Evolutionary conservation across 2,797 vertebrate species (phyloP), one percentile per base, ranked within the genome.

Genomic region (Poeciliopsis infans): DNA sequence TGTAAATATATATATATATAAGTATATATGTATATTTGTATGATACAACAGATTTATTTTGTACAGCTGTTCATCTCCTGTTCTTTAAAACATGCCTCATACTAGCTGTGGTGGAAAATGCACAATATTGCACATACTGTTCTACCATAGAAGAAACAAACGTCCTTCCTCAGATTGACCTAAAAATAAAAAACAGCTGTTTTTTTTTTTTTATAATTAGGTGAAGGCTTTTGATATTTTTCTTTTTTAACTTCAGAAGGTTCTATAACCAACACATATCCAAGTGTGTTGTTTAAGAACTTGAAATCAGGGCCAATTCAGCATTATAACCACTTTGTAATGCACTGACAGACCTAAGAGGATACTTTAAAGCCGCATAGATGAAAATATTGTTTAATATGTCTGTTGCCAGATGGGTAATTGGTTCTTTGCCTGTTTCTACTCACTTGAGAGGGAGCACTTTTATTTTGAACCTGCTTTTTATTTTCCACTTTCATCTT

Each of bases 21-120:
- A 31, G 31, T 47, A 20, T 91, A 23, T 91, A 12, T 91, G 85
- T 87, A 89, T 77, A 86, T 86, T 87, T 90, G 81, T 92, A 90
- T 10, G 28, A 83, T 84, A 82, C 69, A 79, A 77, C 28, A 84
- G 78, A 79, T 86, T 90, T 88, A 84, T 92, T 91, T 93, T 91
- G 77, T 88, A 89, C 85, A 79, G 79, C 57, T 55, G 39, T 41
- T 72, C 75, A 87, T 88, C 41, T 64, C 69, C 72, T n/a, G 46
- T 83, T 79, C 49, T 53, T 11, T 70, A 11, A 72, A 83, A 82
- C 84, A 76, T 69, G 80, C 79, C 79, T 90, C 83, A 80, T 46
- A 28, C 15, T 16, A 46, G 75, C 64, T 86, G 80, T 74, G 69
- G 74, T 61, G 77, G 33, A 85, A 84, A 77, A 83, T 36, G 59